Evolutionary conservation across 2,113 vertebrate species (phyloP), one percentile per base, ranked within the genome.

Genomic region (Copsychus sechellarum): DNA sequence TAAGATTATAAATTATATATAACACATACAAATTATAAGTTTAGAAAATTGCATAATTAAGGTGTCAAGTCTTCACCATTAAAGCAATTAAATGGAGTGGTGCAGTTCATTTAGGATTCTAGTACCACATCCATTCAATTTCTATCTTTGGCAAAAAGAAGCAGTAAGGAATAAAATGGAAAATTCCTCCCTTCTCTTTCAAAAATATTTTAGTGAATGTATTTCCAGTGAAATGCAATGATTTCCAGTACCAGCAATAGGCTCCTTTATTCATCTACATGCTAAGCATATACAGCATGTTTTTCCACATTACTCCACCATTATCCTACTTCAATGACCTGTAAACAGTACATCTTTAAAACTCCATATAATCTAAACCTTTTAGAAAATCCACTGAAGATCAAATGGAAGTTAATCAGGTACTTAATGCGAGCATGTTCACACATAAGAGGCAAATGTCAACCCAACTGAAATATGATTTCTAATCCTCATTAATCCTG

Each of bases 401-500:
- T 83, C 72, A 86, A 81, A 73, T 36, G 40, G 62, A 85, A 82
- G 45, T 80, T 94, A 83, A 82, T 91, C 85, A 54, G 36, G 42
- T 86, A 38, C 34, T 92, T 88, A 88, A 73, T 19, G n/a, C 4
- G 5, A 90, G 21, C 47, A 43, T 40, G 25, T 86, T 88, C 51
- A 47, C 51, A 77, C 93, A 47, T 34, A 88, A 64, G 42, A 85
- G 62, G 62, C 57, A 74, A 84, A 81, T n/a, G 38, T 87, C 4
- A 3, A 45, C 62, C 36, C 81, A 92, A 73, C 10, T 82, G 50
- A 93, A 90, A 94, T 80, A 92, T 29, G 21, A 86, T 76, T 92
- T 77, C 86, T 93, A 95, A 94, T 90, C 88, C 71, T 83, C 64
- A 73, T 86, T 93, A 92, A 92, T 93, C 79, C 86, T 70, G 61